Percentiles rank a stretch among this genome's conserved stretches.
These are phyloP conservation scores for pig (Sus scrofa) DNA, from an alignment of 2,113 vertebrate species.

Conservation along the genomic window DNA sequence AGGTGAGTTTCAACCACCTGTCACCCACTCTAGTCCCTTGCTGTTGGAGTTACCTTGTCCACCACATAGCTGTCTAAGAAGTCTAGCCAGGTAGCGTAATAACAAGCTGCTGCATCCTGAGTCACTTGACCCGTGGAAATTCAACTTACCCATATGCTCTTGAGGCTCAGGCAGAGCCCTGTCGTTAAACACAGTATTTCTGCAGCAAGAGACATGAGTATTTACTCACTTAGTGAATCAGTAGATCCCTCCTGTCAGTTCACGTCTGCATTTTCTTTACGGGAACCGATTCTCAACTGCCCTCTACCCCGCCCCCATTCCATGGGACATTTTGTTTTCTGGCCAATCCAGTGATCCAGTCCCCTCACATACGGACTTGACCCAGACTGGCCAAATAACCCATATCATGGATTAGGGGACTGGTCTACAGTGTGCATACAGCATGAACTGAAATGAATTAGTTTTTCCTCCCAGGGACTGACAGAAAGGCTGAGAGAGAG, in stretches of 20 bases:
- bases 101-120: background rate
- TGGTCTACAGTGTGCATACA: background rate
- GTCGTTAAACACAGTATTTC: background rate
- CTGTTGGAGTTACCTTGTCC: background rate
- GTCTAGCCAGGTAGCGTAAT: background rate
- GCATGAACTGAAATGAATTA: background rate
- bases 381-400: background rate
- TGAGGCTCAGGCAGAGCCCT: background rate
- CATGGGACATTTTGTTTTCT: background rate
- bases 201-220: background rate
- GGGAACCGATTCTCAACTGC: background rate
- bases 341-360: background rate
- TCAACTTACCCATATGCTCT: background rate
- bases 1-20: background rate
- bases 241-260: background rate
- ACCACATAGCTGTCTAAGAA: background rate
- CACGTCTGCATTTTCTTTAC: background rate
- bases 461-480: background rate
- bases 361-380: background rate
- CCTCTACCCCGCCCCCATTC: background rate
- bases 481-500: background rate
- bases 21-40: background rate
- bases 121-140: background rate
- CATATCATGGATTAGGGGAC: background rate
- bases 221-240: background rate